Base-by-base conservation (phyloP, 1,140 invertebrate genomes). In the Saccostrea glomerata region DNA sequence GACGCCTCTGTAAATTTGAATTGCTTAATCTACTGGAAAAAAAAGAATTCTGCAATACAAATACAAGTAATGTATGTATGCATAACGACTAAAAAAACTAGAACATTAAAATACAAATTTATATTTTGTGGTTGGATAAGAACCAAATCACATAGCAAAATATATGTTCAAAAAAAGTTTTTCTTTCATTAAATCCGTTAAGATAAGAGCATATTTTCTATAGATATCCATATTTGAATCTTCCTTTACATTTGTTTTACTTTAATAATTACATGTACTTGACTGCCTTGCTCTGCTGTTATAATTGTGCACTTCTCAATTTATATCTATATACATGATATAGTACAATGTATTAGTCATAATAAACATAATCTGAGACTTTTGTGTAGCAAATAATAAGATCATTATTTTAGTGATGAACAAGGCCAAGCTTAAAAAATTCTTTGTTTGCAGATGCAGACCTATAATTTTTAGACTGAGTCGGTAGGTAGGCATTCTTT, bases 151-250 rank as follows among this genome's bases (percentile, higher is more conserved):
- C 25, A 77, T 77, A 30, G 15, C 25, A 15, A 77, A 77, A 77
- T 77, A 77, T 36, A 77, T 77, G 25, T 17, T 12, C n/a, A 9
- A 23, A 30, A 73, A 23, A 73, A 23, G 25, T 13, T 36, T 23
- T 73, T 73, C 66, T 12, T 25, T 36, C 25, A 77, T 30, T 77
- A 77, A 77, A 77, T 77, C 70, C 30, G 15, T 77, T 77, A 77
- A 25, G 30, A 20, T 5, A 4, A n/a, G 58, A 47, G 47, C 47
- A 47, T 47, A 47, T 47, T 47, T 47, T 47, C 47, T 47, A 47
- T 47, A n/a, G n/a, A 47, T 63, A 63, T 63, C 17, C 0, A 63
- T n/a, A n/a, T 63, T 17, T 63, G 58, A 20, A 20, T 63, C n/a
- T n/a, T 6, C n/a, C n/a, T 63, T 63, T 20, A 60, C 58, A 17